A percentile compares a stretch with the other conserved stretches of the same genome.
These are phyloP conservation scores for Brachionus rubens DNA, from an alignment of 1,140 invertebrate species.

Conservation along the genomic window DNA sequence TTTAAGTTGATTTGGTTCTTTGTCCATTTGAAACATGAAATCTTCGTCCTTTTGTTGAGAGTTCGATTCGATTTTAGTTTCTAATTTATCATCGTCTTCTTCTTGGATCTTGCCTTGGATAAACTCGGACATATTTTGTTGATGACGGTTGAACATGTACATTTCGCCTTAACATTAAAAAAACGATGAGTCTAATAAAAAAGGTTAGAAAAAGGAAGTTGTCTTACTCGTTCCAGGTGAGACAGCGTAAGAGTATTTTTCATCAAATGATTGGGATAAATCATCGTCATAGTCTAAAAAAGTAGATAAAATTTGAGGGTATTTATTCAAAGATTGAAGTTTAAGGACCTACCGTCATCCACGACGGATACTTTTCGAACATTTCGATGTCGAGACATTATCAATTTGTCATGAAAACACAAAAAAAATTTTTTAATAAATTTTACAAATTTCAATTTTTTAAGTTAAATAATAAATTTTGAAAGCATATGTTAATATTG, in stretches of 20 bases:
- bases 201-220: neutral
- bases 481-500: neutral
- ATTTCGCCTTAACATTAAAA: slow-evolving; percentile 6
- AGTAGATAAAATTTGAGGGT: neutral
- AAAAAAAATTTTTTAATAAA: neutral
- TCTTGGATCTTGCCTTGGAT: slow-evolving; percentile 10
- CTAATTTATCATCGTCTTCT: slow-evolving; percentile 1
- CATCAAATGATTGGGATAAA: slow-evolving; percentile 33
- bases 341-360: neutral
- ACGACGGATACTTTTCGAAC: slow-evolving; percentile 34
- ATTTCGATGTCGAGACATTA: slow-evolving; percentile 43
- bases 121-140: slow-evolving; percentile 40
- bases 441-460: neutral
- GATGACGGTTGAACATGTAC: slow-evolving; percentile 37
- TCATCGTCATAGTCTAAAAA: slow-evolving; percentile 44
- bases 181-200: neutral
- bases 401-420: neutral
- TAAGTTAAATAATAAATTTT: slow-evolving; percentile 6
- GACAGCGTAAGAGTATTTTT: slow-evolving; percentile 38
- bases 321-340: neutral
- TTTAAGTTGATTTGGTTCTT: neutral
- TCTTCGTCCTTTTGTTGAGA: slow-evolving; percentile 37
- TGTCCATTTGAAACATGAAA: slow-evolving; percentile 46
- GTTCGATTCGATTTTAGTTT: neutral
- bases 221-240: slow-evolving; percentile 45